These are phyloP conservation scores for Pristionchus pacificus DNA, from an alignment of 1,140 invertebrate genomes.

Conservation along the genomic window DNA sequence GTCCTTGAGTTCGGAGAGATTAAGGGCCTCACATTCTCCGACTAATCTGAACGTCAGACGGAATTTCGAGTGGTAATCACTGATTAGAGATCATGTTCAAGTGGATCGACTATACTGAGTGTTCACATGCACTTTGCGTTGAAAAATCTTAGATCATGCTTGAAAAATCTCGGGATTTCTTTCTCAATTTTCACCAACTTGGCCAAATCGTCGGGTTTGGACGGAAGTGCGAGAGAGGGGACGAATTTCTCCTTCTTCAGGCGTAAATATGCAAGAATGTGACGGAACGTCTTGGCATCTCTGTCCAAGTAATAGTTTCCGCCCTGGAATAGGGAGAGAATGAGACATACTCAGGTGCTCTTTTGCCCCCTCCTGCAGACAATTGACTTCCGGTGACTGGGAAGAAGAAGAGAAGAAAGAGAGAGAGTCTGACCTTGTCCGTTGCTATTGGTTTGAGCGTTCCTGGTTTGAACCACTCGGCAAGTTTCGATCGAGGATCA, in stretches of 20 bases:
- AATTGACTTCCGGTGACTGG: too few relatives aligned
- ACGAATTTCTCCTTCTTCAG: slow-evolving; percentile 56
- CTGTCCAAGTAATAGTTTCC: slow-evolving; percentile 53
- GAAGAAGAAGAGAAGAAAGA: too few relatives aligned
- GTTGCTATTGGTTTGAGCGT: slow-evolving; percentile 44
- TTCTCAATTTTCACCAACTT: slow-evolving; percentile 39
- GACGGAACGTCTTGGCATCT: slow-evolving; percentile 51
- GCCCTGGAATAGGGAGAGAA: slow-evolving; percentile 17
- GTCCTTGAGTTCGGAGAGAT: slow-evolving; percentile 52
- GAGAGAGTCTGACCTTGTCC: slow-evolving; percentile 51
- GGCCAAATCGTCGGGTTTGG: slow-evolving; percentile 55
- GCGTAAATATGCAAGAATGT: slow-evolving; percentile 52
- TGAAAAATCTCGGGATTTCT: background rate
- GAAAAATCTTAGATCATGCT: too few relatives aligned
- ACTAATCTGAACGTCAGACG: slow-evolving; percentile 47
- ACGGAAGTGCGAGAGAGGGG: slow-evolving; percentile 49
- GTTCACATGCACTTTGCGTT: background rate
- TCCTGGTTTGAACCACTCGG: slow-evolving; percentile 44
- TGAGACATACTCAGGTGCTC: too few relatives aligned
- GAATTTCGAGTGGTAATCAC: background rate
- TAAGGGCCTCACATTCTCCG: slow-evolving; percentile 55
- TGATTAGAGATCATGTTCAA: background rate
- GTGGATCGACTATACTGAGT: background rate
- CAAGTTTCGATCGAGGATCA: slow-evolving; percentile 52
- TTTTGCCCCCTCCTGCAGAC: too few relatives aligned